phyloP scores from a whole-genome alignment of 2,113 vertebrate genomes.

The Anguilla japonica region DNA sequence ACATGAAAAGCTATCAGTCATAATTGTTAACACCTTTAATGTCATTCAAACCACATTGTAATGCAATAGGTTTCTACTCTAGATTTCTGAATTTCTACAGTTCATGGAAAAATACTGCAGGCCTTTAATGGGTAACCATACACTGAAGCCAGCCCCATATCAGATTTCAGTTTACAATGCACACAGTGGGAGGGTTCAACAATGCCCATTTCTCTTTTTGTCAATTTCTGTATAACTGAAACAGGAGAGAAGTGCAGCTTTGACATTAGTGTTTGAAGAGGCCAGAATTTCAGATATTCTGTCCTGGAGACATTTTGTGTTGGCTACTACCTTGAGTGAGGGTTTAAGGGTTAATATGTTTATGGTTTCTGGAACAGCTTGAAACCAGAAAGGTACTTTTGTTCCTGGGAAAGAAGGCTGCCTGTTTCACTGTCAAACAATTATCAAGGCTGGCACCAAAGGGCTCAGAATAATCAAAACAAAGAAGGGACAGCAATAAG shows the following conservation, averaged over 20 bases:
- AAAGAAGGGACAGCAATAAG: neutral
- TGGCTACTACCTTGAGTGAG: conserved; percentile 5
- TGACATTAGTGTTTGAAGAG: neutral
- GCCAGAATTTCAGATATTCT: neutral
- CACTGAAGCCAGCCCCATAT: neutral
- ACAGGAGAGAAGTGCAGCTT: neutral
- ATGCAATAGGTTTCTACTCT: neutral
- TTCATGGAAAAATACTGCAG: neutral
- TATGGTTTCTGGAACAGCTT: neutral
- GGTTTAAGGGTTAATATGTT: conserved; percentile 11
- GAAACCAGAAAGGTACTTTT: neutral
- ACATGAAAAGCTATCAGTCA: neutral
- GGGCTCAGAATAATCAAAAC: neutral
- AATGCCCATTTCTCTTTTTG: neutral
- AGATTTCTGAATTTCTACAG: neutral
- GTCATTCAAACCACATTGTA: neutral
- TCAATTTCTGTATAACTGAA: neutral
- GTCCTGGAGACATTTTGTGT: neutral
- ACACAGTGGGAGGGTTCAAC: conserved; percentile 7
- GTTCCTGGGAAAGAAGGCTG: neutral
- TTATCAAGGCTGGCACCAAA: neutral
- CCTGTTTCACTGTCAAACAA: neutral
- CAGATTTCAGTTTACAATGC: conserved; percentile 4
- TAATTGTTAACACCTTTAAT: neutral
- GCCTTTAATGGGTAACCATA: neutral